Evolutionary conservation across 2,888 invertebrate genomes (phyloP), one percentile per base, ranked within the genome.

Genomic region (Spisula subtruncata): DNA sequence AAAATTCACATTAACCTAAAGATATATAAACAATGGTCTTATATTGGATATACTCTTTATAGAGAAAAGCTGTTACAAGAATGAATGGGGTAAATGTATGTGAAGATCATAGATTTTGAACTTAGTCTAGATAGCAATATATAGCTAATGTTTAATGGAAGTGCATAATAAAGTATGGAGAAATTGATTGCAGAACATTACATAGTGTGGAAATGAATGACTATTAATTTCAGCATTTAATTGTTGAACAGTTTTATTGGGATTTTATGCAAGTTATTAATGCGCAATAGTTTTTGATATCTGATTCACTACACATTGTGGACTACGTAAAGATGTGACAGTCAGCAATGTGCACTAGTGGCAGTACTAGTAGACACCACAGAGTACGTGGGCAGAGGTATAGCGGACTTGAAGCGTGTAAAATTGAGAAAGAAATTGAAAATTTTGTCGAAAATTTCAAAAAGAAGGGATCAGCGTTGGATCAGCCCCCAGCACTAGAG

Each of bases 401-500:
- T 79, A 88, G 88, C 48, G 92, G 92, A 20, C 83, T 91, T n/a
- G 92, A 92, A 81, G 92, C 92, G 46, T 92, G 91, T 81, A 94
- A 95, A 91, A 95, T 96, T 60, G 95, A 96, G 88, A 94, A 95
- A 85, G 95, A 95, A 85, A 96, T 96, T 83, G 95, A 95, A 89
- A 94, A 93, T 75, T 96, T 96, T 93, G 94, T 96, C 71, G 95
- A 96, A 89, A 95, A 94, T 85, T 96, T 96, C 89, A 94, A 95
- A 84, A 93, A 94, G 85, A 94, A 95, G 88, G 94, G 93, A 18
- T 95, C 95, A 35, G 91, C 92, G 12, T 86, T 95, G 71, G 95
- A 95, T 86, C 92, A 91, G 60, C 93, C 94, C 1, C 94, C 94
- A 20, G 85, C 79, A 16, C 83, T 94, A 29, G 92, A 93, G 41